These are phyloP conservation scores for Onchidella celtica DNA, from an alignment of 2,888 invertebrate species.

Conservation along the genomic window DNA sequence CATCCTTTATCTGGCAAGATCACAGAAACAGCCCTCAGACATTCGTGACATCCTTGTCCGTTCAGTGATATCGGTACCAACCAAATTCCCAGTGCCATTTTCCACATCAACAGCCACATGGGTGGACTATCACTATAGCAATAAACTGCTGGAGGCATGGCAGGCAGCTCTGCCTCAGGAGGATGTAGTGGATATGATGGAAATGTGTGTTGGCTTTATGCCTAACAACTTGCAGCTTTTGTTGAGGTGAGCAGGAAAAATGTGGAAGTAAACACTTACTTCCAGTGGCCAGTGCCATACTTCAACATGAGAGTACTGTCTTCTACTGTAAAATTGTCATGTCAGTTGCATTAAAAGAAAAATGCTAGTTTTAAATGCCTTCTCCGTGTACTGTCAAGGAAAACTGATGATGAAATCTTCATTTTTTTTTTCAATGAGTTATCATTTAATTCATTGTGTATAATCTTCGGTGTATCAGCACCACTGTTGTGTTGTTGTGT, in stretches of 20 bases:
- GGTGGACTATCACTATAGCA: conserved; percentile 66
- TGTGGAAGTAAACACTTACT: too few species aligned
- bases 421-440: too few species aligned
- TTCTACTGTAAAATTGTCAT: too few species aligned
- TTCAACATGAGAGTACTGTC: too few species aligned
- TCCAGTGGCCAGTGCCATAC: too few species aligned
- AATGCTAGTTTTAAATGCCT: too few species aligned
- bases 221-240: conserved; percentile 67
- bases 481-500: too few species aligned
- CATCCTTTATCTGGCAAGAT: conserved; percentile 25
- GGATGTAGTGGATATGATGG: conserved; percentile 56
- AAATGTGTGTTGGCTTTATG: conserved; percentile 64
- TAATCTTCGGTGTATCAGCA: too few species aligned
- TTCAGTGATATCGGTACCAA: conserved; percentile 42
- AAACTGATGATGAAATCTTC: too few species aligned
- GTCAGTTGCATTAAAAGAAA: too few species aligned
- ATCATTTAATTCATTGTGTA: too few species aligned
- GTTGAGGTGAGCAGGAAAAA: conserved; percentile 64
- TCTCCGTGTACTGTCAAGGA: too few species aligned
- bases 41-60: conserved; percentile 12
- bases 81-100: conserved; percentile 47
- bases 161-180: conserved; percentile 60
- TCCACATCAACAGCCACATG: conserved; percentile 50
- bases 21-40: background rate
- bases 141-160: conserved; percentile 64